Conservation (phyloP, 1,140 invertebrate genomes). For the Galleria mellonella region DNA sequence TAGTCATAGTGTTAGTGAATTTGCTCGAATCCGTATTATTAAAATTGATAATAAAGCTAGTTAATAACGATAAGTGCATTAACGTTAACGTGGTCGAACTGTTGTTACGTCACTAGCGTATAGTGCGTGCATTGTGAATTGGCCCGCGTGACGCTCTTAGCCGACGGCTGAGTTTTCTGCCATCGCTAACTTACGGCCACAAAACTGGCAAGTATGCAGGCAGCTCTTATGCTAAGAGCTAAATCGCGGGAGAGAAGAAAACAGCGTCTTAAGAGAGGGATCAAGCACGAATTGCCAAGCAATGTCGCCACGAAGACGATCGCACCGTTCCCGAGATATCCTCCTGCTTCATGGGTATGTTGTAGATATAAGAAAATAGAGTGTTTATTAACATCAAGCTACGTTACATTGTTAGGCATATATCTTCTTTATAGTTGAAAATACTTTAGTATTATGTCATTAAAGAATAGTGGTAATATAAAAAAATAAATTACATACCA, state of each 20-base stretch:
- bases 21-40: slow-evolving; percentile 17
- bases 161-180: slow-evolving; percentile 23
- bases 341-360: slow-evolving; percentile 85
- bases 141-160: background rate
- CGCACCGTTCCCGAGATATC: slow-evolving; percentile 88
- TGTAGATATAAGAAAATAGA: slow-evolving; percentile 10
- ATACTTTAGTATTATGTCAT: too few relatives aligned
- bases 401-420: too few relatives aligned
- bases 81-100: background rate
- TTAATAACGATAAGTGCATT: slow-evolving; percentile 3
- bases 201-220: slow-evolving; percentile 87
- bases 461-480: too few relatives aligned
- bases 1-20: slow-evolving; percentile 28
- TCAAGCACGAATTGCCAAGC: slow-evolving; percentile 86
- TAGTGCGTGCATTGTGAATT: slow-evolving; percentile 3
- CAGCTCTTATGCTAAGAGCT: slow-evolving; percentile 90
- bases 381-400: too few relatives aligned
- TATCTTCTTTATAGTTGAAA: too few relatives aligned
- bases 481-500: too few relatives aligned
- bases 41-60: slow-evolving; percentile 11
- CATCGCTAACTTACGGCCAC: slow-evolving; percentile 32
- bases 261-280: slow-evolving; percentile 82
- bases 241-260: slow-evolving; percentile 85
- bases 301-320: slow-evolving; percentile 90
- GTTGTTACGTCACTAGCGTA: background rate